Evolutionary conservation across 2,888 invertebrate genomes (phyloP).

Genomic region (Cybosia mesomella): DNA sequence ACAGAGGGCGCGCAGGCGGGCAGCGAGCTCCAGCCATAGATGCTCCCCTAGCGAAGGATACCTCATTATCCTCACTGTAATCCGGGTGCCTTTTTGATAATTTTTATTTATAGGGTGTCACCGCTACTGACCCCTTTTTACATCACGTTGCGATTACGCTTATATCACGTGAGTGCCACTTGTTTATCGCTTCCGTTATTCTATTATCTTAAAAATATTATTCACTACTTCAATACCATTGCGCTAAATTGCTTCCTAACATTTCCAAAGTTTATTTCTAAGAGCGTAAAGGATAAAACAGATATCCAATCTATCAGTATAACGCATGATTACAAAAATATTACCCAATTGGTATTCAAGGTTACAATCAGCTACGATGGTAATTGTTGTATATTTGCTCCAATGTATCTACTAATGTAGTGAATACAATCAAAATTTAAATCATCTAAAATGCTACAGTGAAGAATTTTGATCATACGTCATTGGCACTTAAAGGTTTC

Average conservation of each 20-base stretch:
- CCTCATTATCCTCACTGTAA: constrained; percentile 85
- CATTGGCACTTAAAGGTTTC: constrained; percentile 39
- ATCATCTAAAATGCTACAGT: constrained; percentile 37
- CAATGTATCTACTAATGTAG: constrained; percentile 49
- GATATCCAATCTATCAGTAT: constrained; percentile 46
- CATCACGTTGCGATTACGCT: constrained; percentile 47
- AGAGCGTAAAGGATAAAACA: constrained; percentile 37
- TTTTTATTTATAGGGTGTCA: constrained; percentile 77
- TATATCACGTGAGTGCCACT: constrained; percentile 35
- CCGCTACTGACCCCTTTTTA: constrained; percentile 66
- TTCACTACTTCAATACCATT: constrained; percentile 14
- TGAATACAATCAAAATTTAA: constrained; percentile 49
- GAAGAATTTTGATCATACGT: constrained; percentile 48
- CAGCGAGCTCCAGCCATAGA: constrained; percentile 66
- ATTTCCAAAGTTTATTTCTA: constrained; percentile 35
- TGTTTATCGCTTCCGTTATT: constrained; percentile 24
- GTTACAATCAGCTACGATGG: constrained; percentile 50
- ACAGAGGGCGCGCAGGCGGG: constrained; percentile 75
- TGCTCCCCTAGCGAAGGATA: constrained; percentile 80
- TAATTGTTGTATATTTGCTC: constrained; percentile 44
- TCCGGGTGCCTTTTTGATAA: constrained; percentile 83
- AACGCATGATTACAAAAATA: constrained; percentile 49
- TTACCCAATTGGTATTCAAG: constrained; percentile 68
- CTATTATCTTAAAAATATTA: neutral
- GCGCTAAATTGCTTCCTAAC: constrained; percentile 19